A percentile compares a stretch with the other conserved stretches of the same genome.
These are phyloP conservation scores for Oegoconia quadripuncta DNA, from an alignment of 2,888 invertebrate genomes.

Conservation along the genomic window DNA sequence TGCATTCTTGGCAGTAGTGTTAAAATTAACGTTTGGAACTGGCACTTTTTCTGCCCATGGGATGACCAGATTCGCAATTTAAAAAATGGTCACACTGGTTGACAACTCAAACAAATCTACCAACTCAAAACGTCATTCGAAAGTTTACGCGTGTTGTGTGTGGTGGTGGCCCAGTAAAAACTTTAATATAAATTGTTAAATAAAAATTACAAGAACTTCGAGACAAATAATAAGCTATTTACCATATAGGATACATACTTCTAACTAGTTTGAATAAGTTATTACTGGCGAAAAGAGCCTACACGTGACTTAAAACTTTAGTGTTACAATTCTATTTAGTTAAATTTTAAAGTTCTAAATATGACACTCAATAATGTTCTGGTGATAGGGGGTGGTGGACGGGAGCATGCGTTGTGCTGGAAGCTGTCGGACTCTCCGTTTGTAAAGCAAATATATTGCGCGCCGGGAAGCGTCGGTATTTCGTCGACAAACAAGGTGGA, in stretches of 20 bases:
- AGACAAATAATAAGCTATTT: too few relatives aligned
- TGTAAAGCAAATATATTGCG: conserved; percentile 85
- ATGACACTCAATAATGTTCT: conserved; percentile 80
- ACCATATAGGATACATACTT: background rate
- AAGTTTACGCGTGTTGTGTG: conserved; percentile 51
- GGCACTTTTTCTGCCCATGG: too few relatives aligned
- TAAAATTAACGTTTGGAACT: too few relatives aligned
- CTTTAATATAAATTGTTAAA: conserved; percentile 1
- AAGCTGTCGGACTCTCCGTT: conserved; percentile 89
- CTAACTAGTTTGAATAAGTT: background rate
- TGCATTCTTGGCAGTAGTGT: too few relatives aligned
- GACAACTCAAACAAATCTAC: background rate
- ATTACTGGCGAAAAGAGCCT: background rate
- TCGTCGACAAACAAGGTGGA: conserved; percentile 83
- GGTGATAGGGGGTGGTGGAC: conserved; percentile 94
- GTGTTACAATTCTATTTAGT: background rate
- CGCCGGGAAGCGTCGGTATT: conserved; percentile 95
- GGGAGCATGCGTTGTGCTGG: conserved; percentile 98
- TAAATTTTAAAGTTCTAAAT: conserved; percentile 11
- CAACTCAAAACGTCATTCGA: conserved; percentile 46
- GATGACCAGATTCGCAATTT: too few relatives aligned
- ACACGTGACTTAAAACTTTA: background rate
- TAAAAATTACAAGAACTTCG: too few relatives aligned
- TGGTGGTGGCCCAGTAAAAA: conserved; percentile 29
- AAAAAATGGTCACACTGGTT: background rate